Evolutionary conservation across 2,888 invertebrate species (phyloP).

Genomic region (Seira musarum): DNA sequence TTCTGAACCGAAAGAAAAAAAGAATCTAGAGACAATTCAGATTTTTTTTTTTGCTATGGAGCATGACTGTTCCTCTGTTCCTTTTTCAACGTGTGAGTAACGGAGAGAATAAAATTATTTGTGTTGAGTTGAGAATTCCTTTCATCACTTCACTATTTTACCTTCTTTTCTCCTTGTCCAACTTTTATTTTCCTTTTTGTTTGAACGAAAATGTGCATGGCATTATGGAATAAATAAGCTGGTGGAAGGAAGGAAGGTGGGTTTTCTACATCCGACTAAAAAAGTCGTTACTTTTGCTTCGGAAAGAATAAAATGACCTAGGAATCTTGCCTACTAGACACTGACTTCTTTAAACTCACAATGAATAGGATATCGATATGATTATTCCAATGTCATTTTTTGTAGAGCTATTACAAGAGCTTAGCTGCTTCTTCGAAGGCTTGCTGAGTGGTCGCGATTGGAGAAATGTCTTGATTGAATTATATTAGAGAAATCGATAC

Average conservation of each 20-base stretch:
- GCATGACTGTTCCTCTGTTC: slow-evolving; percentile 4
- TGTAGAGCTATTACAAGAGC: not conserved
- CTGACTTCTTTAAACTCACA: not conserved
- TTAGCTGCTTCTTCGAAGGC: not conserved
- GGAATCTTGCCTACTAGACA: slow-evolving; percentile 4
- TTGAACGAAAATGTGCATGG: slow-evolving; percentile 33
- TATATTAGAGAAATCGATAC: not conserved
- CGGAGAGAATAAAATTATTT: slow-evolving; percentile 25
- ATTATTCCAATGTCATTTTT: not conserved
- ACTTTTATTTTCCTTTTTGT: slow-evolving; percentile 21
- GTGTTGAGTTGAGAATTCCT: not conserved
- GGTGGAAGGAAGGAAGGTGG: not conserved
- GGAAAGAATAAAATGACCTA: slow-evolving; percentile 1
- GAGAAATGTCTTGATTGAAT: not conserved
- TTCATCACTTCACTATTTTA: slow-evolving; percentile 8
- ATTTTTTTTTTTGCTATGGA: not conserved
- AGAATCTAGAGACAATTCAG: not conserved
- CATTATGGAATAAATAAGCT: slow-evolving; percentile 39
- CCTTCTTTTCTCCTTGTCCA: slow-evolving; percentile 21
- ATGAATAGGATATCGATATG: slow-evolving; percentile 5
- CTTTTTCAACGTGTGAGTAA: not conserved
- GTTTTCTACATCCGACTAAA: not conserved
- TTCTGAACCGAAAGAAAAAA: too few species aligned
- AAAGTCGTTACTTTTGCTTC: not conserved
- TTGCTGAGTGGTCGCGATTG: too few species aligned